Base-by-base conservation (phyloP, 35 echinoderm and acorn worm genomes). In the Hemicentrotus pulcherrimus region DNA sequence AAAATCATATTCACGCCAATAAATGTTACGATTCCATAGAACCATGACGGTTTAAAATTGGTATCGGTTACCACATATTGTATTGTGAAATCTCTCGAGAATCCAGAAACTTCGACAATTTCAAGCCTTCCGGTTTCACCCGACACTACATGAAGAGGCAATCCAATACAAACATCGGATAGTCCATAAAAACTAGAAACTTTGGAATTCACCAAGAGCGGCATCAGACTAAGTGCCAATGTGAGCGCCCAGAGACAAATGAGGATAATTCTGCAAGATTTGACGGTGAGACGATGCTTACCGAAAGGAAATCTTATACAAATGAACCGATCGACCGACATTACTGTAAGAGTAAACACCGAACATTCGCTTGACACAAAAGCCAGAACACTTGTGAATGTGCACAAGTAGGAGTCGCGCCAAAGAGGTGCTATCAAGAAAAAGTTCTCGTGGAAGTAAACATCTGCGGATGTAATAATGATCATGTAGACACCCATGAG, bases 101-200 rank as follows among this genome's bases (percentile, higher is more conserved):
- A 52, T 10, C 1, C 9, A 11, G 50, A 55, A 55, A 13, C 2
- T 11, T 31, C 95, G 94, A 24, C 95, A 94, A 78, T 92, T 91
- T 13, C 48, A 91, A 94, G 19, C 48, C 31, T 16, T 15, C 86
- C 4, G 58, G 95, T 46, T 96, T 86, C 71, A 95, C 97, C 48
- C 50, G 86, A 41, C 92, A 87, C 15, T 86, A 61, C 2, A 96
- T 98, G 15, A 94, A 99, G 45, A 41, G 98, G 98, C 32, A 99
- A 50, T 7, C 96, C 98, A 5, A 99, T 92, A 46, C 98, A 99
- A 5, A 99, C 98, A 71, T 97, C 98, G 13, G 96, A 97, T 22
- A 95, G 31, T 45, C 96, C 98, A 46, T 99, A 99, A 31, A 97
- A 95, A 1, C 94, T 86, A 46, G 94, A 93, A 32, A 95, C 46